These are phyloP conservation scores for Oreohelix idahoensis DNA, from an alignment of 1,140 invertebrate genomes.

Conservation along the genomic window DNA sequence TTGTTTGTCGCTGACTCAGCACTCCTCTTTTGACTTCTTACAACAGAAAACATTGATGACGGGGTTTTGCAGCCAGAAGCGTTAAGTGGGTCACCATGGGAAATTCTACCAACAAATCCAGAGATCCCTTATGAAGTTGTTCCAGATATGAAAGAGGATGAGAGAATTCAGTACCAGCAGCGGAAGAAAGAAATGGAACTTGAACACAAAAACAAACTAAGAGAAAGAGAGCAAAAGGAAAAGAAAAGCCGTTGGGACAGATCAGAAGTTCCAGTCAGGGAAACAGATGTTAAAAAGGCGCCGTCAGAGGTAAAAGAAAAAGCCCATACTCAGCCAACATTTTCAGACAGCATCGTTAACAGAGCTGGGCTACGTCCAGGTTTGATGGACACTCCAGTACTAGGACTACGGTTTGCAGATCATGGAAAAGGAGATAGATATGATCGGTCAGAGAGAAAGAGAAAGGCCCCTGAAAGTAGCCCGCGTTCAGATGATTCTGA, in stretches of 20 bases:
- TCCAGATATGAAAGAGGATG: constrained; percentile 31
- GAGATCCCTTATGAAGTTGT: constrained; percentile 30
- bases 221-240: not conserved
- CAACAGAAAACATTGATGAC: constrained; percentile 21
- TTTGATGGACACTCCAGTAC: not conserved
- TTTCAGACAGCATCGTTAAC: not conserved
- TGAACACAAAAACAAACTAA: constrained; percentile 9
- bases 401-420: not conserved
- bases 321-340: not conserved
- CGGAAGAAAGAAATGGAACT: constrained; percentile 19
- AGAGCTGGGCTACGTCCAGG: not conserved
- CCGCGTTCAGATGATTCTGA: constrained; percentile 1
- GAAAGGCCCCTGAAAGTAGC: constrained; percentile 16
- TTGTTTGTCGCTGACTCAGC: too few species aligned
- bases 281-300: not conserved
- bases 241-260: constrained; percentile 19
- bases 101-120: constrained; percentile 5
- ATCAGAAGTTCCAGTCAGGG: not conserved
- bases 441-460: constrained; percentile 4
- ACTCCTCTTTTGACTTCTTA: too few species aligned
- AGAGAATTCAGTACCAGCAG: constrained; percentile 16
- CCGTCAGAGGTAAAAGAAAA: constrained; percentile 20
- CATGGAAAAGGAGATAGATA: not conserved
- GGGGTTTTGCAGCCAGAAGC: not conserved
- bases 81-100: not conserved